Evolutionary conservation across 2,113 vertebrate species (phyloP).

Genomic region (Phrynocephalus versicolor): DNA sequence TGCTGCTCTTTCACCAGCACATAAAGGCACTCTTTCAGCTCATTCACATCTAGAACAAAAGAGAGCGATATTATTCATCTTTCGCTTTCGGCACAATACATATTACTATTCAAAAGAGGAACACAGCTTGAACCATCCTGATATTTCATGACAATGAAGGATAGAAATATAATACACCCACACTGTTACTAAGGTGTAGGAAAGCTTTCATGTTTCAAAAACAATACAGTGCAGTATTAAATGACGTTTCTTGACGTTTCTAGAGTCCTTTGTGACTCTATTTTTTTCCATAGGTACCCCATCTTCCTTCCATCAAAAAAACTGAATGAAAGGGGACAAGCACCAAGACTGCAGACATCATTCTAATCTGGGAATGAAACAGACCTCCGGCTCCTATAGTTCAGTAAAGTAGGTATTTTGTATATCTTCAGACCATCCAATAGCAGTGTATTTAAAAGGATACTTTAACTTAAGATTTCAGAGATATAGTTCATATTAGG

Average conservation of each 20-base stretch:
- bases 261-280: not conserved
- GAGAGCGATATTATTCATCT: not conserved
- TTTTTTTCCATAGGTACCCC: not conserved
- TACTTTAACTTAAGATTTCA: no score
- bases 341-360: not conserved
- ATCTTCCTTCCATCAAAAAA: not conserved
- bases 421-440: no score
- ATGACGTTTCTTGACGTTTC: not conserved
- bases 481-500: no score
- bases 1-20: constrained; percentile 95
- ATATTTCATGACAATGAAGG: not conserved
- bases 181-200: not conserved
- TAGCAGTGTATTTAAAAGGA: no score
- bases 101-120: not conserved
- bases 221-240: not conserved
- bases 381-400: not conserved
- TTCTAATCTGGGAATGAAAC: not conserved
- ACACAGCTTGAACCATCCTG: not conserved
- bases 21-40: constrained; percentile 92
- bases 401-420: no score
- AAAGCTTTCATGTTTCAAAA: not conserved
- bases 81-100: not conserved
- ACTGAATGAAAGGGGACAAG: not conserved
- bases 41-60: constrained; percentile 80
- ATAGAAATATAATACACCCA: not conserved